phyloP scores from a whole-genome alignment of 23 tunicate species.

The Pegea sp. region DNA sequence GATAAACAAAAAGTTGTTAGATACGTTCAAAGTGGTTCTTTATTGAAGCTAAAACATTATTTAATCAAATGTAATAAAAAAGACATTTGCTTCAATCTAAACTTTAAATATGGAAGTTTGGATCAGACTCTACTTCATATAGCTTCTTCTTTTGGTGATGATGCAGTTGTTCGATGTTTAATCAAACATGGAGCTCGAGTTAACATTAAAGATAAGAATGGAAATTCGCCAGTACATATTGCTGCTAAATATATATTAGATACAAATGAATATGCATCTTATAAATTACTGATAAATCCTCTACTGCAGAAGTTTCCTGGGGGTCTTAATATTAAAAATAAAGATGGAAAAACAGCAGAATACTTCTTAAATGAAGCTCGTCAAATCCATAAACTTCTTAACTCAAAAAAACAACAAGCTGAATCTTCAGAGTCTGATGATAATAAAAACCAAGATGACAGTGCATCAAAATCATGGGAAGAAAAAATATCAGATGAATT shows the following conservation, averaged over 20 bases:
- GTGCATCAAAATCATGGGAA: conserved; percentile 19
- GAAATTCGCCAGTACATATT: conserved; percentile 66
- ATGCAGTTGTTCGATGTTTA: conserved; percentile 56
- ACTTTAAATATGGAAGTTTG: conserved; percentile 42
- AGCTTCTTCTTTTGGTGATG: conserved; percentile 85
- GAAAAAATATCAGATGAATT: conserved; percentile 27
- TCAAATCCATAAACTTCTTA: no score
- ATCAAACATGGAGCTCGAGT: conserved; percentile 39
- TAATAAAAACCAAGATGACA: no score
- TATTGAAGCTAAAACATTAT: conserved; percentile 63
- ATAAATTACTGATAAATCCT: conserved; percentile 64
- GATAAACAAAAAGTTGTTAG: conserved; percentile 43
- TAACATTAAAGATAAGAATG: conserved; percentile 21
- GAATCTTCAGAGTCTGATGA: no score
- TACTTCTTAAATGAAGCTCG: no score
- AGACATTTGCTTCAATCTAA: conserved; percentile 13
- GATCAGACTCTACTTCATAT: conserved; percentile 59
- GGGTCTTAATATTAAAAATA: conserved; percentile 13
- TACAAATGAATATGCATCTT: conserved; percentile 38
- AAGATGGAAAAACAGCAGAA: conserved; percentile 64
- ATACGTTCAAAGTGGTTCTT: conserved; percentile 78
- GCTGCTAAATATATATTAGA: conserved; percentile 68
- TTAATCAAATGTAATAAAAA: conserved; percentile 33
- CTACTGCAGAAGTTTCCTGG: conserved; percentile 30
- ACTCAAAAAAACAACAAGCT: no score